Conservation (phyloP, 2,113 vertebrate genomes). For the Cyprinodon brontotheroides region DNA sequence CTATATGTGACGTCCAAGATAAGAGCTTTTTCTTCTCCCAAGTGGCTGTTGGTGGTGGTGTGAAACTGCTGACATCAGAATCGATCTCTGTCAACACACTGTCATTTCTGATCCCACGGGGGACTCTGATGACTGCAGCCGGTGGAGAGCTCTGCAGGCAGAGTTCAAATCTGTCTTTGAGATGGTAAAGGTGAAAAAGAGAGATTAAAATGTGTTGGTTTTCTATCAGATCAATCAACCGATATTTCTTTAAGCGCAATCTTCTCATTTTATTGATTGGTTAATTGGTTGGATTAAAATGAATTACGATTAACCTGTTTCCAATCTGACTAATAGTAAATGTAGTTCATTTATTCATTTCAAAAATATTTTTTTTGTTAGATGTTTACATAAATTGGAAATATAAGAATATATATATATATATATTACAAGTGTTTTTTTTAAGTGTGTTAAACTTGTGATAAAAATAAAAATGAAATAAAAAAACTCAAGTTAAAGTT, state of each 20-base stretch:
- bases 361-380: background rate
- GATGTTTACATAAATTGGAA: background rate
- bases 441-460: background rate
- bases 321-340: background rate
- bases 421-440: background rate
- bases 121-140: constrained; percentile 23
- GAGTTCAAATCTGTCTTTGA: constrained; percentile 11
- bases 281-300: background rate
- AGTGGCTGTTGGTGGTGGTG: constrained; percentile 38
- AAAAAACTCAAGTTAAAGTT: background rate
- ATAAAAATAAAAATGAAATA: background rate
- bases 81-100: constrained; percentile 70
- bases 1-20: constrained; percentile 7
- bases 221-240: background rate
- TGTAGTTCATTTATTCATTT: background rate
- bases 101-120: constrained; percentile 33
- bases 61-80: constrained; percentile 67
- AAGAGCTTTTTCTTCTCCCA: constrained; percentile 17
- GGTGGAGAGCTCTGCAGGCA: constrained; percentile 36
- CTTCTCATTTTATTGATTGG: constrained; percentile 12
- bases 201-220: constrained; percentile 13
- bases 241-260: constrained; percentile 7
- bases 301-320: background rate
- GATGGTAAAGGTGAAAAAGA: constrained; percentile 19
- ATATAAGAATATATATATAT: background rate